Evolutionary conservation across 2,888 invertebrate species (phyloP), one percentile per base, ranked within the genome.

Genomic region (Thymelicus sylvestris): DNA sequence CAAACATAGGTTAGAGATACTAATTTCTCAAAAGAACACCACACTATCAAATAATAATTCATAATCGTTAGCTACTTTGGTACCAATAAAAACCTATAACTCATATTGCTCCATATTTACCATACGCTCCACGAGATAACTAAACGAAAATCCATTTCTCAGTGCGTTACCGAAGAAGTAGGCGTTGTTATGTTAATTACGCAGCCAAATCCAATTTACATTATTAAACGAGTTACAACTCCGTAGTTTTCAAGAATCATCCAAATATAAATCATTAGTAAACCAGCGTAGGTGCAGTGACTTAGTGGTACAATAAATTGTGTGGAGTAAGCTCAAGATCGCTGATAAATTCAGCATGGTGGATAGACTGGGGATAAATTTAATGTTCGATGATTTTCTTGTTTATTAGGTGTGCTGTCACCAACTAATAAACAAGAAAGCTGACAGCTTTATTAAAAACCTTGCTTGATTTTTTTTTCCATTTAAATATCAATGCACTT

Each of bases 211-310:
- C 50, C 19, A 44, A 52, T 52, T 52, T 15, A 52, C 15, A 52
- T 52, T 52, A 52, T 52, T 52, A 8, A 52, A 19, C 19, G 50
- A 15, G 50, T 19, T 8, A 7, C 57, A 50, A 38, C 24, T 38
- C 3, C 24, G 44, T 44, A 61, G 10, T 15, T 44, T 61, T 61
- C 15, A 44, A 61, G 19, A 44, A 19, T 61, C 15, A 55, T 47
- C 57, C 13, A 66, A 66, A 44, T 44, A 44, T 41, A 47, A 57
- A 66, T 66, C 66, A 57, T 57, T 66, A 39, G 44, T 44, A 44
- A 57, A 13, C 44, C n/a, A 19, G 66, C 66, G 66, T 66, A 66
- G 66, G 66, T 57, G 66, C 31, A 65, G 66, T 57, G 57, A 66
- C 24, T 31, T 57, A 66, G 66, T 57, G 31, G 66, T 44, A 57